Base-by-base conservation (phyloP, 2,888 invertebrate species). In the Oithona nana region DNA sequence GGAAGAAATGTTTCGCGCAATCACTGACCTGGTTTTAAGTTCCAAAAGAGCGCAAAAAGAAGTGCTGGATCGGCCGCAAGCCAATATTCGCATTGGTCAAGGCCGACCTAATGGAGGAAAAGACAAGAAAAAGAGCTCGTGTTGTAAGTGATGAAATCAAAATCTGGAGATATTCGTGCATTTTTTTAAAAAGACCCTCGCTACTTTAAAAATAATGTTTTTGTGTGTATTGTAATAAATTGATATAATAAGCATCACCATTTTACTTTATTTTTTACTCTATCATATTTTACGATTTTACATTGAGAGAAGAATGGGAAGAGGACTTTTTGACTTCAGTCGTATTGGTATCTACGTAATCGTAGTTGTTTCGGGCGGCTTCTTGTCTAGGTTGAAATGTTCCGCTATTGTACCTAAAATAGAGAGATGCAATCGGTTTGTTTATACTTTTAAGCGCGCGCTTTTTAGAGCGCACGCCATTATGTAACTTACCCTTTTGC, bases 1-100 rank as follows among this genome's bases (percentile, higher is more conserved):
- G 63, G 97, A 97, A 78, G 94, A 97, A 78, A 95, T 94, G 83
- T 83, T 83, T 72, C 78, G 79, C 73, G 79, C 80, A 68, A 81
- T 83, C 68, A 83, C 83, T 64, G 80, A 81, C 68, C 83, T 88
- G 79, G 92, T 92, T 68, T 78, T 93, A 73, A 80, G 81, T 72
- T 83, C 86, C 66, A 92, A 92, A 77, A 39, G 16, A 16, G 39
- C 39, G 16, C 6, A 16, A 39, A 39, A 16, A 11, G 39, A 39
- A 39, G 16, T 6, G 8, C 6, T 11, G 8, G 39, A 39, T 6
- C 6, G 39, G 16, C 6, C 6, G 8, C 6, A 16, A 6, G 16
- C 39, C 8, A 39, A 39, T 16, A 39, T 39, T 16, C 39, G 39
- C 39, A 39, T 39, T 11, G 39, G 39, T 16, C 8, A 6, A 6